Evolutionary conservation across 2,888 invertebrate genomes (phyloP).

Genomic region (Trissoscelio sp.): DNA sequence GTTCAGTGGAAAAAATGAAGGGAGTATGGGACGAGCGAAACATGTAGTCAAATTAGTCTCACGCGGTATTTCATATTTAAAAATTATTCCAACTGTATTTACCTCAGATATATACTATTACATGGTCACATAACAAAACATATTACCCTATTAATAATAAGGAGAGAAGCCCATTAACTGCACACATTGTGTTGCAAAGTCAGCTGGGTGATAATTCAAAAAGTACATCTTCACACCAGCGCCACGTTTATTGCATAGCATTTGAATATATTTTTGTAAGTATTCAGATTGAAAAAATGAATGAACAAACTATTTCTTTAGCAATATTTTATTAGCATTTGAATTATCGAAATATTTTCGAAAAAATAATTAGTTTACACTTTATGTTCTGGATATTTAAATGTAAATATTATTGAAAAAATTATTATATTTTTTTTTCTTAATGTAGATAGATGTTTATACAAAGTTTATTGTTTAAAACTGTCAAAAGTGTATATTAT

Average conservation of each 20-base stretch:
- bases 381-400: no score
- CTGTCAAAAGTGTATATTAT: no score
- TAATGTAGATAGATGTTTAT: no score
- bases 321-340: no score
- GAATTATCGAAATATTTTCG: no score
- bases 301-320: no score
- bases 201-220: conserved; percentile 59
- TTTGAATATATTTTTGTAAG: conserved; percentile 54
- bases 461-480: no score
- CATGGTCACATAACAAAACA: conserved; percentile 50
- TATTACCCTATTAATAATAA: conserved; percentile 61
- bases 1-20: conserved; percentile 18
- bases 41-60: conserved; percentile 44
- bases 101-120: conserved; percentile 45
- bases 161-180: conserved; percentile 56
- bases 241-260: conserved; percentile 36
- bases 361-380: no score
- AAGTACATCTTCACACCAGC: conserved; percentile 52
- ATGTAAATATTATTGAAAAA: no score
- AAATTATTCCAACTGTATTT: conserved; percentile 56
- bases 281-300: no score
- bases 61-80: conserved; percentile 55
- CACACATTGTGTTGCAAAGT: conserved; percentile 58
- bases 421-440: no score
- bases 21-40: conserved; percentile 34